Base-by-base conservation (phyloP, 1,140 invertebrate species). In the Diachasmimorpha longicaudata region DNA sequence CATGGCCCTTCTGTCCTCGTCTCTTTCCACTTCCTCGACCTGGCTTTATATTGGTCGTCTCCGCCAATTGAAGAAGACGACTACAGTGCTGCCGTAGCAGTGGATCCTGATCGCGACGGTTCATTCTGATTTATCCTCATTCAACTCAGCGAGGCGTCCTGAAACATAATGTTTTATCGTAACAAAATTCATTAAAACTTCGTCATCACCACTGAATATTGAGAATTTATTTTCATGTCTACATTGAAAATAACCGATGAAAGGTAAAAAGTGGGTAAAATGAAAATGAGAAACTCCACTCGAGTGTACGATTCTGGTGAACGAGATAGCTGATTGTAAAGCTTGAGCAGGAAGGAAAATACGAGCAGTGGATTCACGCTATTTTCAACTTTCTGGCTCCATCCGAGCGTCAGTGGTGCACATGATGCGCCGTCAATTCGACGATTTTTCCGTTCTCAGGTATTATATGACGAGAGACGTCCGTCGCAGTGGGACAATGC, bases 1-100 rank as follows among this genome's bases (percentile, higher is more conserved):
- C 82, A 36, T 86, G 83, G 73, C 83, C 72, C 72, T 80, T 83
- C 72, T 88, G 86, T 70, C 80, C 81, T 25, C 85, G 85, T 82
- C 85, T 83, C 74, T 87, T 88, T 69, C 85, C 83, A 77, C 81
- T 87, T 55, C 85, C 85, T 79, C 82, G 85, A 52, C 86, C 86
- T 72, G 84, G 86, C 77, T 86, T 87, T 77, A 88, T 86, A 70
- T 88, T 87, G 13, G 87, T 87, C 75, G 84, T 81, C 77, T 89
- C 87, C 37, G 87, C 87, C 70, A 89, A 81, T 81, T 88, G 87
- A 82, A 88, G 84, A 80, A 89, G 76, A 55, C 86, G 87, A 81
- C 77, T 86, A 68, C 84, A 85, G 82, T 89, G 87, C 83, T 88
- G 85, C 82, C 83, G 85, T 70, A 88, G 83, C 83, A 85, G 82